Percentiles rank a stretch among this genome's conserved stretches.
phyloP scores from a whole-genome alignment of 2,888 invertebrate genomes.

The Margaritifera margaritifera region DNA sequence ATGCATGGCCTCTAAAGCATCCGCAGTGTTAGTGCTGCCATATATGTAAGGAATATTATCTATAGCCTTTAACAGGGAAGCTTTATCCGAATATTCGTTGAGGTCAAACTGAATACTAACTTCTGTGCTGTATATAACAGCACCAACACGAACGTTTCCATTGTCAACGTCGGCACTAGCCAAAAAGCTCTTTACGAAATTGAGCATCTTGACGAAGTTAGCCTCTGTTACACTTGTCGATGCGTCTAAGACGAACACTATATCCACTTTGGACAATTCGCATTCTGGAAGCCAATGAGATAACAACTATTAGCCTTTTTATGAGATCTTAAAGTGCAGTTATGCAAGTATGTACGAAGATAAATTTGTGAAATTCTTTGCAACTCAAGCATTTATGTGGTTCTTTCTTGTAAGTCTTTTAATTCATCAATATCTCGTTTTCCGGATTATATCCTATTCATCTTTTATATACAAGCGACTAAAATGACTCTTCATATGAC shows the following conservation, averaged over 20 bases:
- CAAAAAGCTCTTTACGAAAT: conserved; percentile 45
- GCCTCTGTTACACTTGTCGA: conserved; percentile 54
- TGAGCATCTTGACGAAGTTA: conserved; percentile 53
- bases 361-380: too few relatives aligned
- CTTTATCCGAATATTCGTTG: conserved; percentile 35
- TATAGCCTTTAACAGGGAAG: conserved; percentile 39
- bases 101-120: conserved; percentile 49
- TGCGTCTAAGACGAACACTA: conserved; percentile 55
- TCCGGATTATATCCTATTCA: too few relatives aligned
- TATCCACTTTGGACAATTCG: conserved; percentile 40
- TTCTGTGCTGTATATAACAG: conserved; percentile 42
- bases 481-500: too few relatives aligned
- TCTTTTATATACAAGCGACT: too few relatives aligned
- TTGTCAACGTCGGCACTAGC: conserved; percentile 34
- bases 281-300: conserved; percentile 12
- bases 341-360: too few relatives aligned
- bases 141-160: conserved; percentile 33
- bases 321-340: too few relatives aligned
- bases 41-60: conserved; percentile 27
- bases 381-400: too few relatives aligned
- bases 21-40: conserved; percentile 44
- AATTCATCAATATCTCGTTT: too few relatives aligned
- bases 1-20: conserved; percentile 34
- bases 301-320: too few relatives aligned
- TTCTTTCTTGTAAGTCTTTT: too few relatives aligned